Percentiles rank a stretch among this genome's conserved stretches.
Evolutionary conservation across 2,113 vertebrate species (phyloP).

Genomic region (Colinus virginianus): DNA sequence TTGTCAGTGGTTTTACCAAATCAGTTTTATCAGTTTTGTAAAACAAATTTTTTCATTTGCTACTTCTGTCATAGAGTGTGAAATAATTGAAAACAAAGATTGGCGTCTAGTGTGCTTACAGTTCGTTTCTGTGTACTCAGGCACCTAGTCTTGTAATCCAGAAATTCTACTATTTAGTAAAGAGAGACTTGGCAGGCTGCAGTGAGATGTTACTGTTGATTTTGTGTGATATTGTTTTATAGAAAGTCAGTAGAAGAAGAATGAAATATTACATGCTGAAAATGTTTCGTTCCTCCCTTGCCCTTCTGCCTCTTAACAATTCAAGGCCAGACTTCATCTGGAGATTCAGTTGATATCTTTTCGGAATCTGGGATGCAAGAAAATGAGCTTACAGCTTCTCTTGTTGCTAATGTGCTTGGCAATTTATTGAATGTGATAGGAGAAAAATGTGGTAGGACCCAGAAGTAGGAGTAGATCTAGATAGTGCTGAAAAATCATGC

Average conservation of each 20-base stretch:
- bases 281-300: neutral
- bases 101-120: neutral
- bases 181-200: neutral
- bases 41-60: neutral
- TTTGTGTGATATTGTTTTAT: neutral
- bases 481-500: accelerated
- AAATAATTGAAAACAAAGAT: neutral
- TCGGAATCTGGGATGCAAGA: neutral
- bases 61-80: neutral
- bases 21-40: neutral
- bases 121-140: neutral
- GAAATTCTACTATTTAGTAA: neutral
- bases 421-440: neutral
- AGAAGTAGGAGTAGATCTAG: neutral
- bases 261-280: neutral
- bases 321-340: neutral
- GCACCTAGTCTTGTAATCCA: neutral
- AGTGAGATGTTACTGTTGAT: neutral
- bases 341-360: neutral
- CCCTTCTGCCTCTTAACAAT: neutral
- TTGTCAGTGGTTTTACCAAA: neutral
- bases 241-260: neutral
- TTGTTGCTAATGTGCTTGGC: neutral
- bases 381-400: neutral
- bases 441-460: neutral